Evolutionary conservation across 1,140 invertebrate species (phyloP).

Genomic region (Drosophila cardini): DNA sequence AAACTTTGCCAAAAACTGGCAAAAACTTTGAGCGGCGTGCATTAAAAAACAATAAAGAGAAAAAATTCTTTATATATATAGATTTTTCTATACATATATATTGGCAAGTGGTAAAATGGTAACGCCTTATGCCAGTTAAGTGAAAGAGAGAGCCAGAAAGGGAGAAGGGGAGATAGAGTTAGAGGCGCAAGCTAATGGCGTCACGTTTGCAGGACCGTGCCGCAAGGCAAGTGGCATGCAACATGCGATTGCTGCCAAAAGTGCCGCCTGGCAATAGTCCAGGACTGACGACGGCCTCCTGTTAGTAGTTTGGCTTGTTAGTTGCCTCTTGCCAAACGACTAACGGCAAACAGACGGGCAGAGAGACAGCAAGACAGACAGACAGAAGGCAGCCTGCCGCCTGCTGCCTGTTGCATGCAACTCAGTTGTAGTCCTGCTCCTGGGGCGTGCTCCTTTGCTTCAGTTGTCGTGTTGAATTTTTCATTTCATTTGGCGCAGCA

Average conservation of each 20-base stretch:
- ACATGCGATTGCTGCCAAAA: constrained; percentile 84
- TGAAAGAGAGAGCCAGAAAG: not conserved
- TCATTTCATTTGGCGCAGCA: constrained; percentile 83
- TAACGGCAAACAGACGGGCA: not conserved
- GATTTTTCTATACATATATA: constrained; percentile 37
- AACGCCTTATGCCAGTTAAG: constrained; percentile 18
- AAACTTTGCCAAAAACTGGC: constrained; percentile 59
- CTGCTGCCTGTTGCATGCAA: constrained; percentile 69
- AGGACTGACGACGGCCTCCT: constrained; percentile 60
- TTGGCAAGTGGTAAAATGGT: constrained; percentile 51
- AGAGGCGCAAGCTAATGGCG: constrained; percentile 71
- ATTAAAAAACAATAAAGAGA: constrained; percentile 81
- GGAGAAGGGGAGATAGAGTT: constrained; percentile 8
- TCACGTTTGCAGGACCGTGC: constrained; percentile 72
- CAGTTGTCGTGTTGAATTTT: constrained; percentile 79
- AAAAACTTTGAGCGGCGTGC: constrained; percentile 61
- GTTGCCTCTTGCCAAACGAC: constrained; percentile 48
- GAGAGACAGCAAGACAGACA: constrained; percentile 1
- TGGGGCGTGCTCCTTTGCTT: constrained; percentile 38
- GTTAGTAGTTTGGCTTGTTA: constrained; percentile 78
- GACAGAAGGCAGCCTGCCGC: constrained; percentile 36
- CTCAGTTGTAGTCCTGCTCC: constrained; percentile 33
- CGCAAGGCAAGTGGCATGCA: constrained; percentile 80
- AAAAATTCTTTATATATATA: constrained; percentile 33
- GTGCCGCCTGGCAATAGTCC: constrained; percentile 79